These are phyloP conservation scores for Brachionus angularis DNA, from an alignment of 1,140 invertebrate genomes.

Conservation along the genomic window DNA sequence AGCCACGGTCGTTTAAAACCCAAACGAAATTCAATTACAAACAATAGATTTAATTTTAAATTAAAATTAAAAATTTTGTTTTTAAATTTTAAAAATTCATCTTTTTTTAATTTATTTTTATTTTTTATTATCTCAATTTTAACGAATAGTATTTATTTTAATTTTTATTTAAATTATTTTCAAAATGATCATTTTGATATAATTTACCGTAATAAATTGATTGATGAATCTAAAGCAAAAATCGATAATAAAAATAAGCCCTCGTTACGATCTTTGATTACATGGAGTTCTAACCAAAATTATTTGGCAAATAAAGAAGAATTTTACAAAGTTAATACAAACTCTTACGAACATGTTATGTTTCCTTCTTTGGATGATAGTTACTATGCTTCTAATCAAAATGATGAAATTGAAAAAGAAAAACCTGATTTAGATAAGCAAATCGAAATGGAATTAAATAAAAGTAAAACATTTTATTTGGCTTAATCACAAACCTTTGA, in stretches of 20 bases:
- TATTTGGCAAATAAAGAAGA: slow-evolving; percentile 35
- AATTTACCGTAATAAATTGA: not conserved
- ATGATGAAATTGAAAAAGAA: not conserved
- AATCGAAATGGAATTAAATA: too few species aligned
- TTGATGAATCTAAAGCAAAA: not conserved
- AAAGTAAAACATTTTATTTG: too few species aligned
- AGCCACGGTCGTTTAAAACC: too few species aligned
- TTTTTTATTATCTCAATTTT: slow-evolving; percentile 18
- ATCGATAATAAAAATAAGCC: not conserved
- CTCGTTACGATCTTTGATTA: not conserved
- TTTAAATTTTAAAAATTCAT: not conserved
- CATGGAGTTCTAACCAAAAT: not conserved
- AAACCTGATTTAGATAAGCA: slow-evolving; percentile 5
- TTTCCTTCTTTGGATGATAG: not conserved
- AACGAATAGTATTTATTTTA: slow-evolving; percentile 32
- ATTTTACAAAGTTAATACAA: not conserved
- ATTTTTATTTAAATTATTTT: slow-evolving; percentile 13
- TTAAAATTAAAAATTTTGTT: not conserved
- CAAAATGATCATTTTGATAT: too few species aligned
- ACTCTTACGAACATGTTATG: slow-evolving; percentile 21
- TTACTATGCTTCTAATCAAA: not conserved
- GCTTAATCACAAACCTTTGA: too few species aligned
- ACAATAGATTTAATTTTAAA: not conserved
- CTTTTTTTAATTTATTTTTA: not conserved
- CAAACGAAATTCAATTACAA: too few species aligned